phyloP scores from a whole-genome alignment of 2,113 vertebrate species.

The Plestiodon gilberti region DNA sequence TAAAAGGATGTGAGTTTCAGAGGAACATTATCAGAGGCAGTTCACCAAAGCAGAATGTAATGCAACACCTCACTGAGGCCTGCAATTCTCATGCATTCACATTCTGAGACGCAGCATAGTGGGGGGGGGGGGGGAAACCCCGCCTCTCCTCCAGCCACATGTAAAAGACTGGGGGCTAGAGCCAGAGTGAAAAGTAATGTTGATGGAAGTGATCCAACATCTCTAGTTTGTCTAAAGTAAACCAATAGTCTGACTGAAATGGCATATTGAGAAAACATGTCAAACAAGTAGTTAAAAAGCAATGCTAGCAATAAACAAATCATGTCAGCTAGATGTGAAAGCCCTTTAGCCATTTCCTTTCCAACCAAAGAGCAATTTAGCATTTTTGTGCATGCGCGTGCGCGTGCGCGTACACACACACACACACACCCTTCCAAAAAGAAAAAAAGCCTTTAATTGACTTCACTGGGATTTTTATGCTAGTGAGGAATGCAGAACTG shows the following conservation, averaged over 20 bases:
- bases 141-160: constrained; percentile 1
- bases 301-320: constrained; percentile 24
- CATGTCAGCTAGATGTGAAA: background rate
- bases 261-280: constrained; percentile 1
- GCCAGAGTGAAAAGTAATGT: background rate
- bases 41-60: background rate
- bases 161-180: background rate
- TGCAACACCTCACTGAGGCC: background rate
- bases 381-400: constrained; percentile 35
- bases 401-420: too few relatives aligned
- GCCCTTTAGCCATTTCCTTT: constrained; percentile 16
- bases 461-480: constrained; percentile 47
- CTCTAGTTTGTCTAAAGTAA: background rate
- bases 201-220: constrained; percentile 8
- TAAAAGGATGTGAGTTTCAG: constrained; percentile 26
- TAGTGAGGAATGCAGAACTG: constrained; percentile 62
- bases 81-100: constrained; percentile 3
- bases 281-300: background rate
- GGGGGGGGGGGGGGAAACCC: constrained; percentile 29
- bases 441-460: constrained; percentile 41
- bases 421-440: background rate
- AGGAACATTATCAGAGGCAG: background rate
- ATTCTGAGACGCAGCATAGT: background rate
- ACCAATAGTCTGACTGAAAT: constrained; percentile 27
- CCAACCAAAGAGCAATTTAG: constrained; percentile 26